These are phyloP conservation scores for Polia nebulosa DNA, from an alignment of 2,888 invertebrate genomes.

Conservation along the genomic window DNA sequence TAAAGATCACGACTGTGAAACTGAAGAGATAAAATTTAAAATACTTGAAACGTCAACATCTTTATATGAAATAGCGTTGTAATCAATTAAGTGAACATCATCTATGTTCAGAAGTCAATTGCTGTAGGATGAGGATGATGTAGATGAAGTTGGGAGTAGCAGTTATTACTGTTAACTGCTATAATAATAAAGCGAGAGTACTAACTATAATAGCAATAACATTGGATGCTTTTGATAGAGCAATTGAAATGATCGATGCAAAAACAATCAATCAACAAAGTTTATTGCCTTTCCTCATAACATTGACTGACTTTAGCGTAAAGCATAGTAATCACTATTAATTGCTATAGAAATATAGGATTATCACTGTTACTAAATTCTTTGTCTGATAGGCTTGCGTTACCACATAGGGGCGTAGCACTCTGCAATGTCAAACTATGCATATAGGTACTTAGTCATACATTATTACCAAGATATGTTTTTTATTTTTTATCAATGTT, in stretches of 20 bases:
- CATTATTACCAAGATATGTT: not conserved
- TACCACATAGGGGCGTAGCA: constrained; percentile 45
- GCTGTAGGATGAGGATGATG: too few relatives aligned
- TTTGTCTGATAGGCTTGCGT: constrained; percentile 24
- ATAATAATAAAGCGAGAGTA: too few relatives aligned
- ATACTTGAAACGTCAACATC: not conserved
- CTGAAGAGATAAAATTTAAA: not conserved
- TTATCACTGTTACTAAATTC: constrained; percentile 21
- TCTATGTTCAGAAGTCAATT: too few relatives aligned
- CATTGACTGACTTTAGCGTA: not conserved
- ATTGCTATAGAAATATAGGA: constrained; percentile 11
- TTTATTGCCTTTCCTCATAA: not conserved
- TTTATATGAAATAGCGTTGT: not conserved
- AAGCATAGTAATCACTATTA: not conserved
- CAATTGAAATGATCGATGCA: not conserved
- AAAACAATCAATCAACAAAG: not conserved
- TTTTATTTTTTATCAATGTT: too few relatives aligned
- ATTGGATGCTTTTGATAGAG: not conserved
- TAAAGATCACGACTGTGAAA: not conserved
- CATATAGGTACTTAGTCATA: not conserved
- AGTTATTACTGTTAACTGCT: not conserved
- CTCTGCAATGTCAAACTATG: constrained; percentile 32
- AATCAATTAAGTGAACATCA: too few relatives aligned
- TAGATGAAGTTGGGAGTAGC: not conserved
- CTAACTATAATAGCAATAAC: too few relatives aligned